Conservation (phyloP, 2,888 invertebrate species). For the Iselma pallidipennis region DNA sequence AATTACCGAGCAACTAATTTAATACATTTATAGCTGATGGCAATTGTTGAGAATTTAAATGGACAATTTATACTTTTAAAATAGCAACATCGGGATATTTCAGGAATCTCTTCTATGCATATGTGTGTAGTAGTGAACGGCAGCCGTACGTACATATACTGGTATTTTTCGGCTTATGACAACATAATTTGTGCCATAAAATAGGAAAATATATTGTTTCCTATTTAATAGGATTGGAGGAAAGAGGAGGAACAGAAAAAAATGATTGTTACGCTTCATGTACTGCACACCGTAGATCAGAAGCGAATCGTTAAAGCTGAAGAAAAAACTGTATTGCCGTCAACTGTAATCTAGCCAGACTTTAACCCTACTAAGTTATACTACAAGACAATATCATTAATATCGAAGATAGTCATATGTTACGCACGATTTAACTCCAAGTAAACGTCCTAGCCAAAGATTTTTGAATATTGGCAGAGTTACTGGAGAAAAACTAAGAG, state of each 20-base stretch:
- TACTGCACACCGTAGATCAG: conserved; percentile 24
- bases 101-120: neutral
- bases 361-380: conserved; percentile 27
- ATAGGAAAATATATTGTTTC: conserved; percentile 26
- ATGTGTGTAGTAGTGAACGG: neutral
- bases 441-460: conserved; percentile 13
- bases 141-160: conserved; percentile 5
- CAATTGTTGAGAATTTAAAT: conserved; percentile 6
- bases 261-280: conserved; percentile 29
- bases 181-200: conserved; percentile 31
- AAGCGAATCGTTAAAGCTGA: conserved; percentile 18
- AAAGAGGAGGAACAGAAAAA: too few relatives aligned
- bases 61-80: neutral
- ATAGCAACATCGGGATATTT: neutral
- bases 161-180: conserved; percentile 14
- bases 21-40: conserved; percentile 5
- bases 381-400: conserved; percentile 34
- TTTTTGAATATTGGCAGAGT: neutral
- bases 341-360: conserved; percentile 27
- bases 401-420: conserved; percentile 29
- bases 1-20: conserved; percentile 16
- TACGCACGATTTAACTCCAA: conserved; percentile 28
- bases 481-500: neutral
- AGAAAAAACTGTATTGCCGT: conserved; percentile 22
- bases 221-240: conserved; percentile 16